phyloP scores from a whole-genome alignment of 2,888 invertebrate genomes.

The Hirudinaria manillensis region DNA sequence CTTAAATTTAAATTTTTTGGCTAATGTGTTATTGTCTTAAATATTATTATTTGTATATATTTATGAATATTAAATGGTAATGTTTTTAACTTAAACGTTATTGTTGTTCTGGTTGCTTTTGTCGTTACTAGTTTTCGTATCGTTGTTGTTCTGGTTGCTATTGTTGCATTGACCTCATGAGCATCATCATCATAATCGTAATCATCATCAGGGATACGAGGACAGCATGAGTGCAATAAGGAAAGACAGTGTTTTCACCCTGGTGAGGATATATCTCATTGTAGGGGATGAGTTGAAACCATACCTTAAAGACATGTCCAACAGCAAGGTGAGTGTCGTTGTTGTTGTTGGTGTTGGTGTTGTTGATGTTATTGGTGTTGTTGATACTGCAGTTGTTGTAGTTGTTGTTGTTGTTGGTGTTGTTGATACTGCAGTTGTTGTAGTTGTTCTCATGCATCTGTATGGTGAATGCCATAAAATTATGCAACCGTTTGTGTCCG shows the following conservation, averaged over 20 bases:
- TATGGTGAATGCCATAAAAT: too few relatives aligned
- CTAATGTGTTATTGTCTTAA: not conserved
- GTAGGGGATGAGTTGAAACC: slow-evolving; percentile 75
- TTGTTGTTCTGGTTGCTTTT: not conserved
- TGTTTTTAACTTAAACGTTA: not conserved
- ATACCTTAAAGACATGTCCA: slow-evolving; percentile 72
- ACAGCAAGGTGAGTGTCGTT: slow-evolving; percentile 68
- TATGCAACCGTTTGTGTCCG: too few relatives aligned
- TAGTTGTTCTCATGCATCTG: not conserved
- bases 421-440: not conserved
- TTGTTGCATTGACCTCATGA: not conserved
- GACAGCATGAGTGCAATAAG: slow-evolving; percentile 83
- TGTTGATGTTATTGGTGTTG: not conserved
- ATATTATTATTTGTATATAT: not conserved
- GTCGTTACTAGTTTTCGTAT: too few relatives aligned
- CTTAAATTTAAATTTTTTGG: not conserved
- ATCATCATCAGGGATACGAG: slow-evolving; percentile 70
- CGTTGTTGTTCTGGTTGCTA: not conserved
- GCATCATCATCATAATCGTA: not conserved
- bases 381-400: not conserved
- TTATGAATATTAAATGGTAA: not conserved
- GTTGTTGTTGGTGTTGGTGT: not conserved
- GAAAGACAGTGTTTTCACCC: slow-evolving; percentile 92
- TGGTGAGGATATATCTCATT: slow-evolving; percentile 84
- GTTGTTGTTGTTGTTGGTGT: not conserved